phyloP scores from a whole-genome alignment of 2,888 invertebrate genomes.

The Noctuana brunneofusca region DNA sequence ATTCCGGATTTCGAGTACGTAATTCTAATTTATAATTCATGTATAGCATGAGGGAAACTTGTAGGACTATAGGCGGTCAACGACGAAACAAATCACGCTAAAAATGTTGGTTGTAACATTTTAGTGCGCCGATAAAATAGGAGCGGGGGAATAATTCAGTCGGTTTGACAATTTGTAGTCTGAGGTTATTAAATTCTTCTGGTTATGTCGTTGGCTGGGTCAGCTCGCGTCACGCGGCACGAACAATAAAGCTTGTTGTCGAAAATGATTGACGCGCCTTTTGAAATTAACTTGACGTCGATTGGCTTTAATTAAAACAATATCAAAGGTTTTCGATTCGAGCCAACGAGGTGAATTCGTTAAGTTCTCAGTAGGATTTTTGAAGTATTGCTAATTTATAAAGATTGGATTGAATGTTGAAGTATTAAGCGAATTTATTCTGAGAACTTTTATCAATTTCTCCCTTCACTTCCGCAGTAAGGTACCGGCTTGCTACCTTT shows the following conservation, averaged over 20 bases:
- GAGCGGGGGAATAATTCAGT: constrained; percentile 9
- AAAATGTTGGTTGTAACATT: constrained; percentile 43
- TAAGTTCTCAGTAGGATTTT: constrained; percentile 56
- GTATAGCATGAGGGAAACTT: constrained; percentile 55
- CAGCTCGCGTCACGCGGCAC: constrained; percentile 9
- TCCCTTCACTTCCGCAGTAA: constrained; percentile 37
- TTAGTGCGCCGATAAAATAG: constrained; percentile 47
- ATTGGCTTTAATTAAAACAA: constrained; percentile 72
- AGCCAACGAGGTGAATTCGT: constrained; percentile 60
- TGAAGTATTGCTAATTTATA: constrained; percentile 53
- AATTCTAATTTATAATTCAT: constrained; percentile 61
- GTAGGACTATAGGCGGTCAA: constrained; percentile 28
- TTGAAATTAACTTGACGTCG: constrained; percentile 51
- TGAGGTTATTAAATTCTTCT: constrained; percentile 44
- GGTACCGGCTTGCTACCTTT: constrained; percentile 32
- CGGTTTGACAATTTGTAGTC: constrained; percentile 46
- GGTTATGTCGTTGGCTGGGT: constrained; percentile 18
- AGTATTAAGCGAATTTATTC: constrained; percentile 41
- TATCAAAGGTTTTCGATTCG: constrained; percentile 60
- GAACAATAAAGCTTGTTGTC: constrained; percentile 48
- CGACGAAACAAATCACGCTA: background rate
- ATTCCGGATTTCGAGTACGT: constrained; percentile 50
- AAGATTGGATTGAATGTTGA: constrained; percentile 52
- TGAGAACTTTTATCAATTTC: constrained; percentile 37
- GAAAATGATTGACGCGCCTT: constrained; percentile 39